phyloP scores from a whole-genome alignment of 1,140 invertebrate genomes.

The Heliconius congener region DNA sequence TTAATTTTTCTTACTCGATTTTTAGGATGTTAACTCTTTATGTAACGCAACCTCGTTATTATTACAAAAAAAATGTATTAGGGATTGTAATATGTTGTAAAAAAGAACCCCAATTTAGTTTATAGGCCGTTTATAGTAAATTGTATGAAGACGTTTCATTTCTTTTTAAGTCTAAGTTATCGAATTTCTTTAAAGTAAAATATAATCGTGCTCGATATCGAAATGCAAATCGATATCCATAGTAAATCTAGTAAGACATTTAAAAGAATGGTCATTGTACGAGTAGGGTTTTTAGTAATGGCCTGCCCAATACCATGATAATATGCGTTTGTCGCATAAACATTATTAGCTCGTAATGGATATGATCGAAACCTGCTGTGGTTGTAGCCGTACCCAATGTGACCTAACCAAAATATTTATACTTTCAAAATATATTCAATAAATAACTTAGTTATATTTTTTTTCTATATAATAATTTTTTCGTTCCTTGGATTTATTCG shows the following conservation, averaged over 20 bases:
- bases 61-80: neutral
- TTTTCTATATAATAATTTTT: too few relatives aligned
- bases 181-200: neutral
- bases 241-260: neutral
- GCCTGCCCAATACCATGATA: neutral
- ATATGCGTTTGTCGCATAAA: conserved; percentile 22
- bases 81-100: neutral
- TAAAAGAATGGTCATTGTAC: neutral
- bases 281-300: neutral
- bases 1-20: conserved; percentile 10
- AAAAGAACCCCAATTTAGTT: neutral
- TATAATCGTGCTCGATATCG: neutral
- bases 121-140: neutral
- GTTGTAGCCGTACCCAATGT: conserved; percentile 24
- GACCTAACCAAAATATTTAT: neutral
- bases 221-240: neutral
- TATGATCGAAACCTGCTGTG: conserved; percentile 66
- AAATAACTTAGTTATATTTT: too few relatives aligned
- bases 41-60: neutral
- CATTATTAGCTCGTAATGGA: conserved; percentile 50
- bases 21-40: neutral
- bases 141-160: conserved; percentile 3
- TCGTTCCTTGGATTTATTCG: too few relatives aligned
- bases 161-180: neutral
- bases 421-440: neutral